These are phyloP conservation scores for Pocillopora meandrina DNA, from an alignment of 92 coral and sea anemone genomes.

Conservation along the genomic window DNA sequence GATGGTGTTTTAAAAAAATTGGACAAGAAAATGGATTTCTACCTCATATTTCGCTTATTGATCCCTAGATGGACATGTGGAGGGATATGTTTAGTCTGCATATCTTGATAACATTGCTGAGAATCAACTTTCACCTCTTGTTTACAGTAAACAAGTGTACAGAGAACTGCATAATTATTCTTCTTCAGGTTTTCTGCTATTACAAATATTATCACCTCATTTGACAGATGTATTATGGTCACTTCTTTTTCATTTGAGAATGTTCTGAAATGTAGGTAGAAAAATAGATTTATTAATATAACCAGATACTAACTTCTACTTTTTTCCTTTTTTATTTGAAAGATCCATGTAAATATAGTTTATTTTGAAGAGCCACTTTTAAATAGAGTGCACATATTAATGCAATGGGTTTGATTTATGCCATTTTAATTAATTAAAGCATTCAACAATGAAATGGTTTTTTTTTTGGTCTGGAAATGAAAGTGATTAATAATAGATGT, in stretches of 20 bases:
- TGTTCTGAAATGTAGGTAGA: neutral
- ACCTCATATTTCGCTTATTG: too few relatives aligned
- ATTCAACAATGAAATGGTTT: conserved; percentile 3
- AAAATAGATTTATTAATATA: neutral
- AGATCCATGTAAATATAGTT: neutral
- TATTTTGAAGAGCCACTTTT: neutral
- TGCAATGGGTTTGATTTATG: neutral
- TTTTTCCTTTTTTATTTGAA: neutral
- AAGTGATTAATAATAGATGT: conserved; percentile 26
- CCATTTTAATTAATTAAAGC: neutral
- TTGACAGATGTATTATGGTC: neutral
- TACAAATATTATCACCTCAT: too few relatives aligned
- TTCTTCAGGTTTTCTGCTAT: neutral
- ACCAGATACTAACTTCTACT: too few relatives aligned
- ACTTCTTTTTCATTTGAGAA: neutral
- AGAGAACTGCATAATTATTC: conserved; percentile 15
- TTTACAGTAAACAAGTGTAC: neutral
- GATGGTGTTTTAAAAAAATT: too few relatives aligned
- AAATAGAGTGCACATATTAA: neutral
- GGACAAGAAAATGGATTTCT: too few relatives aligned
- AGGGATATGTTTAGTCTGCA: too few relatives aligned
- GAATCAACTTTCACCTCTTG: neutral
- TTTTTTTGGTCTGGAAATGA: conserved; percentile 7
- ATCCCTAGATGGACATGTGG: too few relatives aligned
- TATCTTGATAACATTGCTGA: too few relatives aligned